Conservation (phyloP, 2,888 invertebrate species). For the Chrysolina oricalcia region DNA sequence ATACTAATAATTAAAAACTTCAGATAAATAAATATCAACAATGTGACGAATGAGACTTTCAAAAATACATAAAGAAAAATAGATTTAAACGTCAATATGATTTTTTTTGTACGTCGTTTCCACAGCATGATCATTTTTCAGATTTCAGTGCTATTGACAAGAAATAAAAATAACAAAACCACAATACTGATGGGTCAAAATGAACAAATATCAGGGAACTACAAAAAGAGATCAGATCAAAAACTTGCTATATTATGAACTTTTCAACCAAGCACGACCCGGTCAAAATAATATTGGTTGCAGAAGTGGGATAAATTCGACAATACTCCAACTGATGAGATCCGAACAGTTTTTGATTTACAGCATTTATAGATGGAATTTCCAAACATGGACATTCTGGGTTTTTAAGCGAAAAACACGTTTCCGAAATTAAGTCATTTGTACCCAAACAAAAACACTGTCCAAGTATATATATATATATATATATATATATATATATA, state of each 20-base stretch:
- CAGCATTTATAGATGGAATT: no score
- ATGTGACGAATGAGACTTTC: neutral
- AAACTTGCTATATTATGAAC: neutral
- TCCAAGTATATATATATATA: neutral
- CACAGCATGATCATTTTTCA: neutral
- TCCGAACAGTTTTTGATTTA: neutral
- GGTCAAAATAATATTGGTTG: neutral
- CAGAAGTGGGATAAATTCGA: neutral
- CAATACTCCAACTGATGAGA: neutral
- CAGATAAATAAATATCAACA: constrained; percentile 2
- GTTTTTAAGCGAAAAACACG: no score
- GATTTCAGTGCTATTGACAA: neutral
- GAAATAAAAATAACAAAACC: neutral
- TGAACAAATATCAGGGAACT: neutral
- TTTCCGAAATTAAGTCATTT: neutral
- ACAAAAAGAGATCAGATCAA: neutral
- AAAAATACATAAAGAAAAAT: neutral
- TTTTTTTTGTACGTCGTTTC: neutral
- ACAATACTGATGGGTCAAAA: neutral
- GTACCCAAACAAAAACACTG: neutral
- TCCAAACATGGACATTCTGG: no score
- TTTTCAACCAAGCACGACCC: no score
- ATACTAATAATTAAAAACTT: neutral
- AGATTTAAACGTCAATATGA: no score
- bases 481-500: constrained; percentile 19